Evolutionary conservation across 2,797 vertebrate genomes (phyloP).

Genomic region (Octomys mimax): DNA sequence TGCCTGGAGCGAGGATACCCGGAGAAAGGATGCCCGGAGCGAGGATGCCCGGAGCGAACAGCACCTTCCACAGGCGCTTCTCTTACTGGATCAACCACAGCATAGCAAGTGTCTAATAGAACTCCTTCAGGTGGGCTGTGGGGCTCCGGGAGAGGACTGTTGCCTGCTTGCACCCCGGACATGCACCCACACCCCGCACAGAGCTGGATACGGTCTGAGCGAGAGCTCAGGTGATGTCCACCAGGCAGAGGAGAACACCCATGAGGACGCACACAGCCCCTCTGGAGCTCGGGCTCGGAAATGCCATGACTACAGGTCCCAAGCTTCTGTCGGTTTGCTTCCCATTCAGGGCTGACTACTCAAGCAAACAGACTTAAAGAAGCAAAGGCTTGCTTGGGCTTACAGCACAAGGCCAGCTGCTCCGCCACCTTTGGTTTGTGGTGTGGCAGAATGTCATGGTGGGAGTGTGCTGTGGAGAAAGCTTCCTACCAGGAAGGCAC

Average conservation of each 20-base stretch:
- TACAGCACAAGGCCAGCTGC: background rate
- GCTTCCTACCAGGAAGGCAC: background rate
- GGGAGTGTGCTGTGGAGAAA: too few relatives aligned
- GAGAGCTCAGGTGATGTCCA: background rate
- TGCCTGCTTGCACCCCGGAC: too few relatives aligned
- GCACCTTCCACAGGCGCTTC: too few relatives aligned
- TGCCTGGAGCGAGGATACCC: background rate
- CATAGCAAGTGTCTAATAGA: background rate
- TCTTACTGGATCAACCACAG: too few relatives aligned
- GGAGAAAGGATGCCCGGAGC: background rate
- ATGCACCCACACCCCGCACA: fast-evolving
- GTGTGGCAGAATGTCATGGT: too few relatives aligned
- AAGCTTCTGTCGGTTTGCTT: background rate
- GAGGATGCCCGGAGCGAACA: background rate
- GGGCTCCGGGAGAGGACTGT: fast-evolving
- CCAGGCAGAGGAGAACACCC: background rate
- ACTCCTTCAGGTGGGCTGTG: fast-evolving
- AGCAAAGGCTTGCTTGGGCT: background rate
- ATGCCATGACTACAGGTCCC: fast-evolving
- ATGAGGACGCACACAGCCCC: background rate
- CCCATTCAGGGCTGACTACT: background rate
- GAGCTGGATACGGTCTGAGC: background rate
- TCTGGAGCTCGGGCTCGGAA: background rate
- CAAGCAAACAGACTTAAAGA: background rate
- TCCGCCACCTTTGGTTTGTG: background rate